A percentile compares a stretch with the other conserved stretches of the same genome.
phyloP scores from a whole-genome alignment of 2,113 vertebrate species.

The Oreochromis tanganicae region DNA sequence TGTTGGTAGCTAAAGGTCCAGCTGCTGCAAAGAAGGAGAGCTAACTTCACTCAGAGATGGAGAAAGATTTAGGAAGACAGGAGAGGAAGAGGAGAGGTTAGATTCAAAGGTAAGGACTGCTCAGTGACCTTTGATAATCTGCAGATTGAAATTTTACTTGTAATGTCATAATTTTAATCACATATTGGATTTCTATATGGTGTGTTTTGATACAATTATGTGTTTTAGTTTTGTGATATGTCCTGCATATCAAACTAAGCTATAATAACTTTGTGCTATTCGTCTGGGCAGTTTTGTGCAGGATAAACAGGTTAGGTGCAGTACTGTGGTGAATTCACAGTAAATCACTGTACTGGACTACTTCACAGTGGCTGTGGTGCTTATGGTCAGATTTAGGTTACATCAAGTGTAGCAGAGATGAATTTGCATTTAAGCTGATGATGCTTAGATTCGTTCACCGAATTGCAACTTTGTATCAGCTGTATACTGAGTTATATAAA shows the following conservation, averaged over 20 bases:
- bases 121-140: background rate
- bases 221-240: background rate
- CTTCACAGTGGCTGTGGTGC: background rate
- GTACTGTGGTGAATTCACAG: background rate
- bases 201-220: background rate
- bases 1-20: background rate
- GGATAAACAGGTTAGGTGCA: background rate
- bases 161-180: background rate
- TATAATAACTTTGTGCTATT: background rate
- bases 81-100: background rate
- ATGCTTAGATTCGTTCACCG: background rate
- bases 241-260: background rate
- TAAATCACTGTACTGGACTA: background rate
- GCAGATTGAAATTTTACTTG: background rate
- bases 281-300: accelerated
- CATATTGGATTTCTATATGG: accelerated
- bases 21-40: background rate
- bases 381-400: accelerated
- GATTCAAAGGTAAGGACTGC: background rate
- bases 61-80: background rate
- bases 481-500: background rate
- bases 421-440: background rate
- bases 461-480: background rate
- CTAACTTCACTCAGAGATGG: background rate
- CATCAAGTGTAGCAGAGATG: background rate